Conservation (phyloP, 2,113 vertebrate genomes). For the Cyanocitta stelleri region DNA sequence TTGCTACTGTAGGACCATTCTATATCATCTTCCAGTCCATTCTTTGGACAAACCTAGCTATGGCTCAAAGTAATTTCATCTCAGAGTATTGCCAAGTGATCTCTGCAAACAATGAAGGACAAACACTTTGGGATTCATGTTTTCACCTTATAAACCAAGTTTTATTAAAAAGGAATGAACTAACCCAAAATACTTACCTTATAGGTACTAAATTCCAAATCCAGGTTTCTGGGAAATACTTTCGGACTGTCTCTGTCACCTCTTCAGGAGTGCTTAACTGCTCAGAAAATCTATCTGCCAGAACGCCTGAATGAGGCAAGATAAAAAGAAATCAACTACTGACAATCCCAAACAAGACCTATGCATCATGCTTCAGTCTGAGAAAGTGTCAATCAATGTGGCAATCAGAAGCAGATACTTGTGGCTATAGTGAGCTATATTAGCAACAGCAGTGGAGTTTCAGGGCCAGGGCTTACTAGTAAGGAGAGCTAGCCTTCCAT, state of each 20-base stretch:
- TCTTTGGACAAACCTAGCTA: not conserved
- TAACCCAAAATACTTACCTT: conserved; percentile 45
- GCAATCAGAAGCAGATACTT: not conserved
- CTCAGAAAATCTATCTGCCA: accelerated
- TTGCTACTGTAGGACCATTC: not conserved
- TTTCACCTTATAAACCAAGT: not conserved
- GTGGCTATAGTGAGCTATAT: not conserved
- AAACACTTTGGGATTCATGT: not conserved
- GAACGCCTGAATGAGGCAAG: not conserved
- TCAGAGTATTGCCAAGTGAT: not conserved
- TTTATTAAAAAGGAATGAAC: not conserved
- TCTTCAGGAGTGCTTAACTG: not conserved
- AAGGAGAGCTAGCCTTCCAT: not conserved
- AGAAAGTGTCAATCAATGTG: not conserved
- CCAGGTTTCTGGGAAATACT: conserved; percentile 77
- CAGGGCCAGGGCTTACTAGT: not conserved
- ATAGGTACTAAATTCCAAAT: conserved; percentile 67
- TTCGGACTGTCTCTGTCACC: conserved; percentile 50
- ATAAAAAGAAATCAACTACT: not conserved
- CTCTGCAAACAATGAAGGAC: not conserved
- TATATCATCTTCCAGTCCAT: not conserved
- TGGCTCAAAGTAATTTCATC: not conserved
- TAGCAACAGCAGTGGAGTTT: not conserved
- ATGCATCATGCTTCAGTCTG: not conserved
- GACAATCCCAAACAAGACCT: not conserved